Evolutionary conservation across 2,888 invertebrate species (phyloP).

Genomic region (Orthosia gracilis): DNA sequence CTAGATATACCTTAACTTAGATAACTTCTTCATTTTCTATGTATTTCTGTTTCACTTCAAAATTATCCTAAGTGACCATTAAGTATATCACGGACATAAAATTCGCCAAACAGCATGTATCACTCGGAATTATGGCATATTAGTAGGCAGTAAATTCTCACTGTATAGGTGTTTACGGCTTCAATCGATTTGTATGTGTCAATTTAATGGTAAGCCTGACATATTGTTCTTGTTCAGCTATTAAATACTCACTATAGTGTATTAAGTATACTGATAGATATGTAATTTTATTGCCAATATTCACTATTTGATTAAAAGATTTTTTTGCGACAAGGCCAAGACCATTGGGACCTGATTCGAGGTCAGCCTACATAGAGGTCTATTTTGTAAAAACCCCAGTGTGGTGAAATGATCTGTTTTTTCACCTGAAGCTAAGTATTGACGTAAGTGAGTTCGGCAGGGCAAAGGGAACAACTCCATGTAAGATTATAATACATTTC

Average conservation of each 20-base stretch:
- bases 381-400: no score
- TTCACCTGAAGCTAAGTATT: no score
- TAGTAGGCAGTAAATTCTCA: constrained; percentile 3
- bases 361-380: no score
- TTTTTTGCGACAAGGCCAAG: no score
- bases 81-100: neutral
- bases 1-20: no score
- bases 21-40: neutral
- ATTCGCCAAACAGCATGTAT: neutral
- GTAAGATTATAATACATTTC: no score
- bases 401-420: no score
- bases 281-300: neutral
- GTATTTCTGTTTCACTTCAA: neutral
- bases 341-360: no score
- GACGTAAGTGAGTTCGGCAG: no score
- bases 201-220: constrained; percentile 25
- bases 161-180: constrained; percentile 22
- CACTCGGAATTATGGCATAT: constrained; percentile 1
- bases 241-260: constrained; percentile 2
- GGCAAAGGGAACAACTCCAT: no score
- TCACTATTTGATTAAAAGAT: neutral
- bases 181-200: constrained; percentile 35
- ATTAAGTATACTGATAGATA: neutral
- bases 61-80: no score
- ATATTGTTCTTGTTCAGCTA: constrained; percentile 13